Evolutionary conservation across 2,888 invertebrate species (phyloP), one percentile per base, ranked within the genome.

Genomic region (Drosophila vallismaia): DNA sequence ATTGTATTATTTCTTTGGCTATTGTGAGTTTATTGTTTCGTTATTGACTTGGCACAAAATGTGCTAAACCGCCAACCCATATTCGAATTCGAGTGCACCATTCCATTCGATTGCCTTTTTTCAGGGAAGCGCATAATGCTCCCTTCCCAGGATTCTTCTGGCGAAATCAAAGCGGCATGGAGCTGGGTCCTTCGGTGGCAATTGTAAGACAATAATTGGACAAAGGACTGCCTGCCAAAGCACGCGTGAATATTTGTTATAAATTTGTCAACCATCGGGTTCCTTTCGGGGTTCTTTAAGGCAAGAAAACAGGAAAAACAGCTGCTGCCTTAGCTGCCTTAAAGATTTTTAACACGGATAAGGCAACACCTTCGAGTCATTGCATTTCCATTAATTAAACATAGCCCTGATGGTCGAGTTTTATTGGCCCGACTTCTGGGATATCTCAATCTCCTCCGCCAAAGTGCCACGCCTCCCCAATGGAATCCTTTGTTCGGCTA

Each of bases 191-290:
- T 72, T 68, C 62, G 64, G 82, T 79, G 79, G 75, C 86, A 87
- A 86, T 80, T 79, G 83, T 70, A 78, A 64, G 74, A 67, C 73
- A 78, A 85, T 88, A 87, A 86, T 87, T 88, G 86, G 82, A 80
- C 83, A 80, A 86, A 75, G 76, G 72, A 74, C 71, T 63, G 79
- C 57, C 82, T 77, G 80, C 79, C 78, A 79, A 87, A 85, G 88
- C 88, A 87, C 86, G 88, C 88, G 86, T 87, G 82, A 88, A 86
- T 88, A 82, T 88, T 82, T 85, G 82, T 86, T 86, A 87, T 87
- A 85, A 86, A 88, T 86, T 86, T 88, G 86, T 86, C 86, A 85
- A 77, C 67, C 71, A 58, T 44, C 56, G 38, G 55, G 36, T 46
- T 46, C 62, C 19, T 19, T 19, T 19, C 19, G 19, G 19, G 19